phyloP scores from a whole-genome alignment of 2,797 vertebrate genomes.

The Eulemur coronatus region DNA sequence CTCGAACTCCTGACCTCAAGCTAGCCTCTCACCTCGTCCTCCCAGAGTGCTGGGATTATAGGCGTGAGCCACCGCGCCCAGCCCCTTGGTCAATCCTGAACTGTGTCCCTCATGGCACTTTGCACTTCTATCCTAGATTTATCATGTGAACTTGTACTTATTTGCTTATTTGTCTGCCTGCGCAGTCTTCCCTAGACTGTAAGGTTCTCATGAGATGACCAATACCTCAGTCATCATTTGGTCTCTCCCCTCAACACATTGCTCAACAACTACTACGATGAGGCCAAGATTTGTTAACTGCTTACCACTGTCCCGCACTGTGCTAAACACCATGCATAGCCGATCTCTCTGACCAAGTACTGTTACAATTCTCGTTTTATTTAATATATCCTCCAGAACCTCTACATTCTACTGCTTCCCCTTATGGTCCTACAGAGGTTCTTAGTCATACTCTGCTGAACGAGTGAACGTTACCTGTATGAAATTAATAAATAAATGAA shows the following conservation, averaged over 20 bases:
- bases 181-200: not conserved
- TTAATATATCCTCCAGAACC: not conserved
- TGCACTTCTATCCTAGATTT: not conserved
- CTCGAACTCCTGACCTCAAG: too few species aligned
- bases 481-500: slow-evolving; percentile 32
- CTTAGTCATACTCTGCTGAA: not conserved
- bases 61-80: too few species aligned
- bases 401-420: not conserved
- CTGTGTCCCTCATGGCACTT: not conserved
- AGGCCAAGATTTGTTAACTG: not conserved
- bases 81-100: not conserved
- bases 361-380: not conserved
- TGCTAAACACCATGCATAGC: not conserved
- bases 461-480: not conserved
- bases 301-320: not conserved
- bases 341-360: not conserved
- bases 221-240: not conserved
- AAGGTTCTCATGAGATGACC: not conserved
- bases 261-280: not conserved
- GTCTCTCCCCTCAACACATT: not conserved
- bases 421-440: not conserved
- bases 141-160: not conserved
- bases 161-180: not conserved
- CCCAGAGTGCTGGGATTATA: too few species aligned
- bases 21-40: too few species aligned